Conservation (phyloP, 2,797 vertebrate genomes). For the Poeciliopsis infans region DNA sequence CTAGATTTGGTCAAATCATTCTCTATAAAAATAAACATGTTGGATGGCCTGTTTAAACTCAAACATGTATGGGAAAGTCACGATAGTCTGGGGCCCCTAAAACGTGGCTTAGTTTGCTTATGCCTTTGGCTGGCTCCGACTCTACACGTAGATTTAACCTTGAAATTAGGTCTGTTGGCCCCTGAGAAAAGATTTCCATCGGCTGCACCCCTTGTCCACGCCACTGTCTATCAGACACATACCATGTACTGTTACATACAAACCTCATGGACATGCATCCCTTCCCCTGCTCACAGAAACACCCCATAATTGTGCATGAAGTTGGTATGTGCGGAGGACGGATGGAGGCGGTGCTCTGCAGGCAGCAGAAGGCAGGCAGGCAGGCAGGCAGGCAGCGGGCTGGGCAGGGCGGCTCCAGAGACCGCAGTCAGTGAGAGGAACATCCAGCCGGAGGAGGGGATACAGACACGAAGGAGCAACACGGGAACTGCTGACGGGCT, state of each 20-base stretch:
- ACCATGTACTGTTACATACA: not conserved
- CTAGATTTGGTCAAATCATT: too few relatives aligned
- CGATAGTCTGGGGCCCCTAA: too few relatives aligned
- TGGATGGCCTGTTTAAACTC: too few relatives aligned
- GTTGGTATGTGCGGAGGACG: not conserved
- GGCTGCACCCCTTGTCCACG: not conserved
- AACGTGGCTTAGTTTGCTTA: too few relatives aligned
- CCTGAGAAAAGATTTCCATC: not conserved
- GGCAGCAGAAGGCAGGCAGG: conserved; percentile 36
- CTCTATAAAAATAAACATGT: too few relatives aligned
- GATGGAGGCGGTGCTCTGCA: conserved; percentile 55
- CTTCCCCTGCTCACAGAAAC: not conserved
- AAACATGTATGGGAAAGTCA: too few relatives aligned
- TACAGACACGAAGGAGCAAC: conserved; percentile 34
- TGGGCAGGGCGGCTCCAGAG: conserved; percentile 43
- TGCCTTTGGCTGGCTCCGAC: not conserved
- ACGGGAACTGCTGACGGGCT: conserved; percentile 19
- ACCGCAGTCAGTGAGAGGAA: conserved; percentile 46
- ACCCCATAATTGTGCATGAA: not conserved
- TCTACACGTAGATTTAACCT: not conserved
- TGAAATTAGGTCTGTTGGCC: not conserved
- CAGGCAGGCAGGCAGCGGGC: conserved; percentile 30
- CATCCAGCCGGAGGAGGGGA: conserved; percentile 54
- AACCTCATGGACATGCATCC: not conserved
- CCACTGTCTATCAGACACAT: not conserved